These are phyloP conservation scores for Melanostoma scalare DNA, from an alignment of 2,888 invertebrate genomes.

Conservation along the genomic window DNA sequence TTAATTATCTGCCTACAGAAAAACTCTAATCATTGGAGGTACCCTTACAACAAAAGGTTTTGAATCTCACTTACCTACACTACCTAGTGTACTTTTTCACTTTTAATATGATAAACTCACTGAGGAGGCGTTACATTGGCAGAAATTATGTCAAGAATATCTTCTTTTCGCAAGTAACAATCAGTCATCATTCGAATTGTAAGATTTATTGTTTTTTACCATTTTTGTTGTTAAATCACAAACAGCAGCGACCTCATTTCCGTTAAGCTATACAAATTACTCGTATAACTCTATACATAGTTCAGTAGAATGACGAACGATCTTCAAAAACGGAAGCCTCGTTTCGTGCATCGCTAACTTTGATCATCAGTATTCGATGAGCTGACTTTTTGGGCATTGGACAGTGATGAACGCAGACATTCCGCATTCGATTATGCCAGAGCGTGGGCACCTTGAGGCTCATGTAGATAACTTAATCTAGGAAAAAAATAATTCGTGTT, in stretches of 20 bases:
- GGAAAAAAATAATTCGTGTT: too few species aligned
- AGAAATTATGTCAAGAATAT: constrained; percentile 63
- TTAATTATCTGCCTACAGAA: too few species aligned
- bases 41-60: too few species aligned
- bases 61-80: background rate
- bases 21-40: too few species aligned
- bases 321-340: constrained; percentile 55
- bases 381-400: constrained; percentile 28
- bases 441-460: too few species aligned
- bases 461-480: too few species aligned
- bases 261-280: background rate
- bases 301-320: constrained; percentile 7
- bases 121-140: constrained; percentile 39
- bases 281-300: background rate
- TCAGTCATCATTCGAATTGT: background rate
- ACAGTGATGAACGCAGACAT: constrained; percentile 20
- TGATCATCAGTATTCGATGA: constrained; percentile 57
- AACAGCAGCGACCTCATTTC: constrained; percentile 45
- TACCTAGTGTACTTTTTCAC: background rate
- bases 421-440: constrained; percentile 4
- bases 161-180: constrained; percentile 22
- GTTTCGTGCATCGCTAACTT: constrained; percentile 68
- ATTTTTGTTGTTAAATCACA: constrained; percentile 12
- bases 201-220: background rate
- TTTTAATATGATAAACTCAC: constrained; percentile 16